phyloP scores from a whole-genome alignment of 2,113 vertebrate genomes.

The Brachypteracias leptosomus region DNA sequence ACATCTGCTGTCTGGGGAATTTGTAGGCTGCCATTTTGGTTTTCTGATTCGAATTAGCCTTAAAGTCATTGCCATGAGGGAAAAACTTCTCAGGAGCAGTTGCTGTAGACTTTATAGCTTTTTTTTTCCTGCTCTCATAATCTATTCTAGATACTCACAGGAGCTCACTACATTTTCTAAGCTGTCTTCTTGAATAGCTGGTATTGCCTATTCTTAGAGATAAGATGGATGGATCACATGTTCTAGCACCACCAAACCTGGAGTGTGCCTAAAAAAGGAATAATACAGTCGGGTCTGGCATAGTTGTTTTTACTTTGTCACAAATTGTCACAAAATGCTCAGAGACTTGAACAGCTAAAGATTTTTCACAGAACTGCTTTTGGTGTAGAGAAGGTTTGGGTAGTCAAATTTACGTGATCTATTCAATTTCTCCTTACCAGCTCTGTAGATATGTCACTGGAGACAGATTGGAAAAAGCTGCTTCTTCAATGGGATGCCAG shows the following conservation, averaged over 20 bases:
- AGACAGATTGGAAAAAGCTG: background rate
- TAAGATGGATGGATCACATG: background rate
- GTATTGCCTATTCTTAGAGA: background rate
- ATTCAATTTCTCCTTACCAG: background rate
- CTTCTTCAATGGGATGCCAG: background rate
- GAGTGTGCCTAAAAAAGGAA: background rate
- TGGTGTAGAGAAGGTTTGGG: background rate
- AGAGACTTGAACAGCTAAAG: background rate
- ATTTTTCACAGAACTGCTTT: background rate
- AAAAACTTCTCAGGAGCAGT: background rate
- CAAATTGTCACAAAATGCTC: background rate
- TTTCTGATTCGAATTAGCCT: background rate
- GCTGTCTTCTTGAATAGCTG: background rate
- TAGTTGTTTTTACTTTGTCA: background rate
- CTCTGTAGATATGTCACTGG: background rate
- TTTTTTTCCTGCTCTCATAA: background rate
- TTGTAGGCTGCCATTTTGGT: background rate
- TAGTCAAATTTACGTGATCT: background rate
- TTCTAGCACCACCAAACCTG: slow-evolving; percentile 4
- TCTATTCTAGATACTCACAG: background rate
- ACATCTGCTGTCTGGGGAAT: background rate
- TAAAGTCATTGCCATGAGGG: background rate
- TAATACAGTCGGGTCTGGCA: background rate
- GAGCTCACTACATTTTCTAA: background rate
- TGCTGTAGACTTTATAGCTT: background rate